Percentiles rank a stretch among this genome's conserved stretches.
Conservation (phyloP, 2,113 vertebrate species). For the Pseudois nayaur region DNA sequence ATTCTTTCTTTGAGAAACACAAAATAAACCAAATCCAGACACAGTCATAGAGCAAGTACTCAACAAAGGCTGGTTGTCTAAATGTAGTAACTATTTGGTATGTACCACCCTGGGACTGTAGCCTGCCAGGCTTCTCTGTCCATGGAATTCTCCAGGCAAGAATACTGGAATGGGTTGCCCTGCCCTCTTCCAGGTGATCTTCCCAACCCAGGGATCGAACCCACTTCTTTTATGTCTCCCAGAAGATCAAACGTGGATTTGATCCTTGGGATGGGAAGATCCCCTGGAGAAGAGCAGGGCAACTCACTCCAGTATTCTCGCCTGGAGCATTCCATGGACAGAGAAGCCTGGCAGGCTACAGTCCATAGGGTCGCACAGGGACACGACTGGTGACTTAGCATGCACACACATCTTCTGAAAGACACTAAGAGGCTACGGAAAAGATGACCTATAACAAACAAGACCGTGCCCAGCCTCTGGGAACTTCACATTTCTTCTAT, state of each 20-base stretch:
- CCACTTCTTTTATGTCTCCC: not conserved
- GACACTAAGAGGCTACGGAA: not conserved
- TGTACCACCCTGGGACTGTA: not conserved
- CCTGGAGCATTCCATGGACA: not conserved
- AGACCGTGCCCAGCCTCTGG: not conserved
- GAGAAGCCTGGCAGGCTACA: not conserved
- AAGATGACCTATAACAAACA: not conserved
- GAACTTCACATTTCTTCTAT: not conserved
- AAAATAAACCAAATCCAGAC: constrained; percentile 17
- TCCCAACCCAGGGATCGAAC: not conserved
- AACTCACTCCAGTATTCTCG: not conserved
- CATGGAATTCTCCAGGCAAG: not conserved
- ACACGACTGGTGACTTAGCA: not conserved
- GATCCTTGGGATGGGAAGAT: not conserved
- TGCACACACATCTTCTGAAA: not conserved
- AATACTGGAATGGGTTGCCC: not conserved
- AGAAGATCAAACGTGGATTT: not conserved
- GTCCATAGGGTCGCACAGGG: not conserved
- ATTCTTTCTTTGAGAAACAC: not conserved
- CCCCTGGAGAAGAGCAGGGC: not conserved
- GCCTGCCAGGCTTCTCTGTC: not conserved
- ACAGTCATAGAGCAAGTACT: not conserved
- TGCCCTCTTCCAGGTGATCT: not conserved
- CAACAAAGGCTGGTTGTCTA: not conserved
- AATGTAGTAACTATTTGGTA: not conserved